Percentiles rank a stretch among this genome's conserved stretches.
These are phyloP conservation scores for Salvelinus fontinalis DNA, from an alignment of 2,113 vertebrate species.

Conservation along the genomic window DNA sequence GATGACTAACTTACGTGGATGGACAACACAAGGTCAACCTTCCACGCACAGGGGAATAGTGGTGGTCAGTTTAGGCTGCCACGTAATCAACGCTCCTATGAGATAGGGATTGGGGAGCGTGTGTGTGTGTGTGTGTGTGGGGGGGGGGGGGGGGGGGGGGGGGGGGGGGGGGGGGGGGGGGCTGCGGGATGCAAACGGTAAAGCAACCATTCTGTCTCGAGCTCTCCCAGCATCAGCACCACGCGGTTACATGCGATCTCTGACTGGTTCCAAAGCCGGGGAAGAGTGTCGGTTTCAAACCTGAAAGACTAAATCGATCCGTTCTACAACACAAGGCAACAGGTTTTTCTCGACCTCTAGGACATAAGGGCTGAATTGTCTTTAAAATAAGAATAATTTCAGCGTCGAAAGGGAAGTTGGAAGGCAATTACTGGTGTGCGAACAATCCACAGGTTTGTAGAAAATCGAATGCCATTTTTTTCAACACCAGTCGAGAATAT, in stretches of 20 bases:
- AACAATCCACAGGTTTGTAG: slow-evolving; percentile 32
- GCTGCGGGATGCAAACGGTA: slow-evolving; percentile 7
- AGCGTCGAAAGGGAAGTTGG: slow-evolving; percentile 2
- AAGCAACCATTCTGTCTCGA: slow-evolving; percentile 23
- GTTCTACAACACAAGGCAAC: background rate
- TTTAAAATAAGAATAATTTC: background rate
- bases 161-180: no score
- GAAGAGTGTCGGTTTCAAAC: background rate
- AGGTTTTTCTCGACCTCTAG: background rate
- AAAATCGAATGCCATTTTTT: background rate
- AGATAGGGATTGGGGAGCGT: background rate
- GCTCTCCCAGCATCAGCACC: slow-evolving; percentile 38
- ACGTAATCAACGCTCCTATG: background rate
- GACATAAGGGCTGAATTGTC: background rate
- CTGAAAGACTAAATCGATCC: background rate
- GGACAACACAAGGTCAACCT: no score
- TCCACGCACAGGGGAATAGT: background rate
- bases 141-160: background rate
- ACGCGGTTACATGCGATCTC: background rate
- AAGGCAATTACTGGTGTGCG: slow-evolving; percentile 23
- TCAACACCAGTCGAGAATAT: background rate
- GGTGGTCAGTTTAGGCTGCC: background rate
- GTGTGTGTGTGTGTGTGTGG: background rate
- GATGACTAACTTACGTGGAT: slow-evolving; percentile 3
- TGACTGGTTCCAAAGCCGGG: background rate